Percentiles rank a stretch among this genome's conserved stretches.
Evolutionary conservation across 2,888 invertebrate species (phyloP).

Genomic region (Caenorhabditis sp.): DNA sequence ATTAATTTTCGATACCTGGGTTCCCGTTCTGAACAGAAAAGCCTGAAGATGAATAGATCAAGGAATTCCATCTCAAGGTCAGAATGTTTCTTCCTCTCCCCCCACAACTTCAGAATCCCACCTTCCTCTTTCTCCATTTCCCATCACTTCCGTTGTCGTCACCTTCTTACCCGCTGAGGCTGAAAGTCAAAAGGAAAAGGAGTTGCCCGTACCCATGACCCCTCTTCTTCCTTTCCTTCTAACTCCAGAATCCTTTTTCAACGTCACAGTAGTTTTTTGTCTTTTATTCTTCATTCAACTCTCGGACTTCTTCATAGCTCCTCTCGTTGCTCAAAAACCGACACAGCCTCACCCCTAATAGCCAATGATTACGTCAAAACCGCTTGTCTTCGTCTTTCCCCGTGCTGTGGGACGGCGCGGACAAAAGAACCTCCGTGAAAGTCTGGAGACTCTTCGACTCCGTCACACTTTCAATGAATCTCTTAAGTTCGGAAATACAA

Average conservation of each 20-base stretch:
- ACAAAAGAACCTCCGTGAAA: slow-evolving; percentile 56
- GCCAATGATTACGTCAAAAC: slow-evolving; percentile 65
- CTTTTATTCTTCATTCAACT: slow-evolving; percentile 35
- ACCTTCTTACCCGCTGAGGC: slow-evolving; percentile 47
- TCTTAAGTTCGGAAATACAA: slow-evolving; percentile 54
- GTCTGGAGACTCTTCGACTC: slow-evolving; percentile 40
- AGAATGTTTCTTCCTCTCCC: background rate
- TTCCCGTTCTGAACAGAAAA: too few relatives aligned
- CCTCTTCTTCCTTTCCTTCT: slow-evolving; percentile 16
- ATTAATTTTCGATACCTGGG: too few relatives aligned
- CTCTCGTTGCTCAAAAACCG: slow-evolving; percentile 57
- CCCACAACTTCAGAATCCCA: background rate
- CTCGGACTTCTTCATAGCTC: slow-evolving; percentile 20
- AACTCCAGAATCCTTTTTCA: slow-evolving; percentile 10
- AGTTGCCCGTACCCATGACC: slow-evolving; percentile 19
- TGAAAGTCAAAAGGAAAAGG: slow-evolving; percentile 53
- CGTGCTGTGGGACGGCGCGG: slow-evolving; percentile 25
- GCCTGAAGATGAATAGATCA: slow-evolving; percentile 14
- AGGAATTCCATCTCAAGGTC: background rate
- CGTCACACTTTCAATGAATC: background rate
- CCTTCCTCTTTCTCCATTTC: slow-evolving; percentile 27
- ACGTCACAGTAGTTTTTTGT: slow-evolving; percentile 58
- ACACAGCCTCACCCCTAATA: slow-evolving; percentile 53
- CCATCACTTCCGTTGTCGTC: slow-evolving; percentile 58
- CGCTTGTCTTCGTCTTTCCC: slow-evolving; percentile 44